Evolutionary conservation across 2,888 invertebrate genomes (phyloP).

Genomic region (Anodontia alba): DNA sequence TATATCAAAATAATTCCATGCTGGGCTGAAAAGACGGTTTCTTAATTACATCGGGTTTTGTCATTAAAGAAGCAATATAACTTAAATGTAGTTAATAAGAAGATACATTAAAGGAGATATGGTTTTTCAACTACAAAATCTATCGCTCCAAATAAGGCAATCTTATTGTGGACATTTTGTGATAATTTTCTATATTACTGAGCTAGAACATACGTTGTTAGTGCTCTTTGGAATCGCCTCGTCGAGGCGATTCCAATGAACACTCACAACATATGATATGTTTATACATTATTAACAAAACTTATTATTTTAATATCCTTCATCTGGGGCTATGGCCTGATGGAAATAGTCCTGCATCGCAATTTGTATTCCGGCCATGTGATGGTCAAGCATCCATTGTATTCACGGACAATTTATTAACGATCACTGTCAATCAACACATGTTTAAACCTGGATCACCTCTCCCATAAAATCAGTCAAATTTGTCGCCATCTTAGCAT

Average conservation of each 20-base stretch:
- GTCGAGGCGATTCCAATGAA: too few species aligned
- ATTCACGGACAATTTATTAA: conserved; percentile 14
- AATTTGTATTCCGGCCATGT: conserved; percentile 7
- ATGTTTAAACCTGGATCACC: conserved; percentile 13
- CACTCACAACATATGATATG: too few species aligned
- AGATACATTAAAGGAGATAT: background rate
- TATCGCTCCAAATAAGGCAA: too few species aligned
- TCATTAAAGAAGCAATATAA: background rate
- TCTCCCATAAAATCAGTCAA: conserved; percentile 10
- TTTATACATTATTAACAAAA: too few species aligned
- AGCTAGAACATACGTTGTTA: too few species aligned
- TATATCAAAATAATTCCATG: background rate
- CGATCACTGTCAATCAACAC: conserved; percentile 21
- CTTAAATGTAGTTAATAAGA: conserved; percentile 2
- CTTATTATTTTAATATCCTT: too few species aligned
- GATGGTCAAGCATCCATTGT: conserved; percentile 24
- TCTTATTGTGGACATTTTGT: too few species aligned
- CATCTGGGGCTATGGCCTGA: background rate
- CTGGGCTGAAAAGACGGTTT: background rate
- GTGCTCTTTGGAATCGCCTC: too few species aligned
- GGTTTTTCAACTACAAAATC: too few species aligned
- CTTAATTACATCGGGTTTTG: background rate
- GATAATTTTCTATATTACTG: too few species aligned
- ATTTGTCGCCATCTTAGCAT: conserved; percentile 11
- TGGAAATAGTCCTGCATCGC: background rate